A percentile compares a stretch with the other conserved stretches of the same genome.
Evolutionary conservation across 2,113 vertebrate species (phyloP).

Genomic region (Amphiprion percula): DNA sequence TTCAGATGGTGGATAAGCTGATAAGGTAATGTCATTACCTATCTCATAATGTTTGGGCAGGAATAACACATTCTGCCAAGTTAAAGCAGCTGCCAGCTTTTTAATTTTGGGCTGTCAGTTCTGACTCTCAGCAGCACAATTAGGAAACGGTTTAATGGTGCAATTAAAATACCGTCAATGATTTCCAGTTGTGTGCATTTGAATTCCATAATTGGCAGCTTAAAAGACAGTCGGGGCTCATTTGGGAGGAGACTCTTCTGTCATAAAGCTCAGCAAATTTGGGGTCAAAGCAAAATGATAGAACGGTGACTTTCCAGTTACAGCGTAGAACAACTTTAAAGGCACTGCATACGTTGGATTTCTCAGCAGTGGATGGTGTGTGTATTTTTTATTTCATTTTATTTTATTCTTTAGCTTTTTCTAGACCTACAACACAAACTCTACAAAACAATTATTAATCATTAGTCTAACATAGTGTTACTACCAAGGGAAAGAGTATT

Average conservation of each 20-base stretch:
- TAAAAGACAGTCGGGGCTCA: slow-evolving; percentile 22
- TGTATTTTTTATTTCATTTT: no score
- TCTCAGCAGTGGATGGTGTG: not conserved
- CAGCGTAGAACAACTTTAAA: not conserved
- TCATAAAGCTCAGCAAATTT: slow-evolving; percentile 2
- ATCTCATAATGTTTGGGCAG: slow-evolving; percentile 18
- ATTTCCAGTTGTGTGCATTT: slow-evolving; percentile 50
- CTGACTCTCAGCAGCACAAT: slow-evolving; percentile 36
- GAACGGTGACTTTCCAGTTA: not conserved
- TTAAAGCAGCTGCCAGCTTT: slow-evolving; percentile 38
- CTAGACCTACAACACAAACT: no score
- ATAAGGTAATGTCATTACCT: slow-evolving; percentile 48
- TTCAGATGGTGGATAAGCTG: slow-evolving; percentile 35
- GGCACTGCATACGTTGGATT: not conserved
- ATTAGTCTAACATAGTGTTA: no score
- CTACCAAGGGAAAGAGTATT: not conserved
- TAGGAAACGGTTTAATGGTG: slow-evolving; percentile 52
- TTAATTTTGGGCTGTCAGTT: slow-evolving; percentile 37
- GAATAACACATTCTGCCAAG: slow-evolving; percentile 32
- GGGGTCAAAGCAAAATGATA: slow-evolving; percentile 22
- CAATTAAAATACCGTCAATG: slow-evolving; percentile 66
- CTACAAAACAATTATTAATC: no score
- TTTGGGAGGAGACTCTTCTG: slow-evolving; percentile 33
- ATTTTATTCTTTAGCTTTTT: no score
- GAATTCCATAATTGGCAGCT: slow-evolving; percentile 39